Evolutionary conservation across 2,797 vertebrate genomes (phyloP).

Genomic region (Tiaroga cobitis): DNA sequence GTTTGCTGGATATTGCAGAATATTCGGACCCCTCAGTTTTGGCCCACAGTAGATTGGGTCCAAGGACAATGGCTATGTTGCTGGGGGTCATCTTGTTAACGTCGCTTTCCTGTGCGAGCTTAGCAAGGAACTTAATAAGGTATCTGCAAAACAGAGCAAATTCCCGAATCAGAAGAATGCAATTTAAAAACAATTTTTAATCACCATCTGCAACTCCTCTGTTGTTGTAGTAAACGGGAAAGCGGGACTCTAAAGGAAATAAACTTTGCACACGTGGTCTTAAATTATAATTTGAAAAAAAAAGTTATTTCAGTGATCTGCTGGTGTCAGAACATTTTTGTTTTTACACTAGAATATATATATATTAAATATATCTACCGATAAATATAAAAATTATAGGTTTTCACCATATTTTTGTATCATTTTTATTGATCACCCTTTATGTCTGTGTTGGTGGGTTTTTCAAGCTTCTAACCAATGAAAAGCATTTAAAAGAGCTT

Average conservation of each 20-base stretch:
- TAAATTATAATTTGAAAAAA: background rate
- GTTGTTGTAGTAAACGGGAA: background rate
- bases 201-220: background rate
- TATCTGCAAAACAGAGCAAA: slow-evolving; percentile 73
- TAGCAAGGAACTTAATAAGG: slow-evolving; percentile 89
- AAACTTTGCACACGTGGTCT: background rate
- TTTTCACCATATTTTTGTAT: too few species aligned
- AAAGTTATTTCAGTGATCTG: background rate
- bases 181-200: background rate
- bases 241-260: background rate
- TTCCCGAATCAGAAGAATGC: background rate
- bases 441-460: background rate
- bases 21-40: slow-evolving; percentile 86
- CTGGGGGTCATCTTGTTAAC: slow-evolving; percentile 91
- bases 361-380: too few species aligned
- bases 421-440: too few species aligned
- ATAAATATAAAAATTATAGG: too few species aligned
- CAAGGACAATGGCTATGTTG: slow-evolving; percentile 88
- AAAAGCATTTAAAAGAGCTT: background rate
- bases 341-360: too few species aligned
- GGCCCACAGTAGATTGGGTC: slow-evolving; percentile 88
- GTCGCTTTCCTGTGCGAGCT: slow-evolving; percentile 87
- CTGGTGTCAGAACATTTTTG: background rate
- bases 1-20: background rate
- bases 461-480: background rate